These are phyloP conservation scores for Trichonephila clavipes DNA, from an alignment of 1,140 invertebrate species.

Conservation along the genomic window DNA sequence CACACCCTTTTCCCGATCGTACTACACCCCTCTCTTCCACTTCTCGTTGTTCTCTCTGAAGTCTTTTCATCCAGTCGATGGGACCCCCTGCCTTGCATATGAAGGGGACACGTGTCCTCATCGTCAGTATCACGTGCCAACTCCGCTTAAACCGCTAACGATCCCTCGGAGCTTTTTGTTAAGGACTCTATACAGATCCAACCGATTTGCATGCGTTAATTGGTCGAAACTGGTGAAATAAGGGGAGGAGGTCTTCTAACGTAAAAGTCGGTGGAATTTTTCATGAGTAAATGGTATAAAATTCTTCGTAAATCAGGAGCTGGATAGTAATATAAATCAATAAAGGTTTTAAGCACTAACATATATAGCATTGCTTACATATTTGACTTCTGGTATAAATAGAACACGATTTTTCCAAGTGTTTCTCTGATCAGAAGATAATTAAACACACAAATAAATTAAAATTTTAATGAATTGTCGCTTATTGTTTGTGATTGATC, in stretches of 20 bases:
- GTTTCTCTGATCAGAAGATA: too few relatives aligned
- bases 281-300: not conserved
- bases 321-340: not conserved
- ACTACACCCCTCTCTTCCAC: not conserved
- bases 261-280: not conserved
- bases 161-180: not conserved
- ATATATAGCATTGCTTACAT: not conserved
- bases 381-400: not conserved
- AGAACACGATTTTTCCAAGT: not conserved
- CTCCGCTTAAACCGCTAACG: constrained; percentile 38
- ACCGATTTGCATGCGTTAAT: constrained; percentile 37
- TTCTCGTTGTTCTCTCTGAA: not conserved
- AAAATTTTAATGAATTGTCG: too few relatives aligned
- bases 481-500: too few relatives aligned
- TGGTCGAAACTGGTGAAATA: not conserved
- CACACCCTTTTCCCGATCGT: too few relatives aligned
- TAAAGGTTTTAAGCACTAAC: not conserved
- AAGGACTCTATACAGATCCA: not conserved
- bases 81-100: not conserved
- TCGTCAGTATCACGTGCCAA: not conserved
- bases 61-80: not conserved
- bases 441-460: too few relatives aligned
- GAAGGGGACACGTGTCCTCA: not conserved
- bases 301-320: not conserved
- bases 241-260: not conserved